These are phyloP conservation scores for Fulmarus glacialis DNA, from an alignment of 2,113 vertebrate genomes.

Conservation along the genomic window DNA sequence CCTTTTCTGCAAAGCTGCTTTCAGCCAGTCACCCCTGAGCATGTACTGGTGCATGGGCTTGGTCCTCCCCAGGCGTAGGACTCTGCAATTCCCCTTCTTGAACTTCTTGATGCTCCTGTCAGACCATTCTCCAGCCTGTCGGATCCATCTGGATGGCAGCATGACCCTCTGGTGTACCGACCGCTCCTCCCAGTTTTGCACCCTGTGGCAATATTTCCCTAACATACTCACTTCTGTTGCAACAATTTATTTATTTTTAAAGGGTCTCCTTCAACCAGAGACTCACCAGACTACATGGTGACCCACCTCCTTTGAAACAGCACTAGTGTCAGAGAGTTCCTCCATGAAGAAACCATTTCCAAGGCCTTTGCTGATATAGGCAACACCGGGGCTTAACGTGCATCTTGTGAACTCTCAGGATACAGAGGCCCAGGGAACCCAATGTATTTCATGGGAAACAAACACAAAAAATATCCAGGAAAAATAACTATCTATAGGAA, in stretches of 20 bases:
- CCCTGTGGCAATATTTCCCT: background rate
- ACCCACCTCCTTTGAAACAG: background rate
- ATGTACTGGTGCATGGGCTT: background rate
- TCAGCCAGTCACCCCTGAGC: background rate
- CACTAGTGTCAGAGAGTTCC: background rate
- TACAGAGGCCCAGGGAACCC: background rate
- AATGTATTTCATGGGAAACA: background rate
- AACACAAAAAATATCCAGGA: background rate
- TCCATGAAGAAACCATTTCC: background rate
- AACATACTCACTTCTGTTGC: background rate
- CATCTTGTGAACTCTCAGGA: background rate
- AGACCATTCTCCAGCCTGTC: background rate
- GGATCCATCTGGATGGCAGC: background rate
- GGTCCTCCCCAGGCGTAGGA: background rate
- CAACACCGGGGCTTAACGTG: background rate
- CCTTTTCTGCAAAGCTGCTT: background rate
- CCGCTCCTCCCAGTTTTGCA: background rate
- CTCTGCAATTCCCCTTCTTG: background rate
- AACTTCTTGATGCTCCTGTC: background rate
- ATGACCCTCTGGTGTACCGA: background rate
- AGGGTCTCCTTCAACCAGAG: background rate
- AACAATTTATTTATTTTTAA: background rate
- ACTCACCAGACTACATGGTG: background rate
- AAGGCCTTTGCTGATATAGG: background rate
- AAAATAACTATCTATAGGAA: background rate